phyloP scores from a whole-genome alignment of 2,797 vertebrate genomes.

The Florisuga fusca region DNA sequence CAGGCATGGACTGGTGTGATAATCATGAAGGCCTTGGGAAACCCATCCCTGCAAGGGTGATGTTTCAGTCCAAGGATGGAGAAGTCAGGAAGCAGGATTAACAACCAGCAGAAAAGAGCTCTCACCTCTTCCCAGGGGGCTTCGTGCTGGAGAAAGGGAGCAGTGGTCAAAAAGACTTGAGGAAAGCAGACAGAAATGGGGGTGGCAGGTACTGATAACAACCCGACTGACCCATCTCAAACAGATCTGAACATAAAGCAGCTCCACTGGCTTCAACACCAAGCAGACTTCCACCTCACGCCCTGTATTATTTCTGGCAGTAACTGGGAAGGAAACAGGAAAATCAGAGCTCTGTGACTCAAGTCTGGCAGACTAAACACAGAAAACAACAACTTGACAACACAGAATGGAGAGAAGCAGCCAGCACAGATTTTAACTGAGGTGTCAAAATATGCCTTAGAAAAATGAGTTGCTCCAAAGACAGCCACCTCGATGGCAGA shows the following conservation, averaged over 20 bases:
- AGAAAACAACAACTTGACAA: rapidly evolving
- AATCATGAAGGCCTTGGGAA: neutral
- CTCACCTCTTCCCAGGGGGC: neutral
- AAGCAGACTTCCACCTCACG: neutral
- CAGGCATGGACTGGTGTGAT: neutral
- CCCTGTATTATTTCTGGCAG: neutral
- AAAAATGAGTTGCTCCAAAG: neutral
- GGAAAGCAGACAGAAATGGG: rapidly evolving
- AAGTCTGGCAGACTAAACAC: neutral
- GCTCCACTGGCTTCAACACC: neutral
- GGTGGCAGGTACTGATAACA: neutral
- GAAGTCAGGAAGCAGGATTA: neutral
- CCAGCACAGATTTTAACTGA: neutral
- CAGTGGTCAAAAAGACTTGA: rapidly evolving
- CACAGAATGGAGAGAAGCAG: neutral
- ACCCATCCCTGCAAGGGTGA: neutral
- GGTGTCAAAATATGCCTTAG: neutral
- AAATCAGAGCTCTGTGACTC: neutral
- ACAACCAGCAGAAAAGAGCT: neutral
- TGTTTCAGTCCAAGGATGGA: neutral
- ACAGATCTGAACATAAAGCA: neutral
- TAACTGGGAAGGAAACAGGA: neutral
- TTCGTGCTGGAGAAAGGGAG: neutral
- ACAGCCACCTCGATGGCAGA: neutral
- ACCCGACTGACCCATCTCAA: neutral